Conservation (phyloP, 2,797 vertebrate species). For the Enteromius treurensis region DNA sequence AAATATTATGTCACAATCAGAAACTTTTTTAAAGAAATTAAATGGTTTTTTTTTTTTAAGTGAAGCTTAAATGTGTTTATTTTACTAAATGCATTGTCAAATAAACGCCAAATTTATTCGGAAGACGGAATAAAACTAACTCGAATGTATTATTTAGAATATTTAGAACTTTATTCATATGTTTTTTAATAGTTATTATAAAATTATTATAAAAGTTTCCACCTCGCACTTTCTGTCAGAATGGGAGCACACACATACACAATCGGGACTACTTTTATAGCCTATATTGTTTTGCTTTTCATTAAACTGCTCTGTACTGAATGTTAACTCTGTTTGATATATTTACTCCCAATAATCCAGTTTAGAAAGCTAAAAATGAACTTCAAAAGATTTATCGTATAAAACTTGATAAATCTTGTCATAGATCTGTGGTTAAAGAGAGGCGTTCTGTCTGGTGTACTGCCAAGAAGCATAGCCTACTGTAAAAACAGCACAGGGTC, state of each 20-base stretch:
- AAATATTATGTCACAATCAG: background rate
- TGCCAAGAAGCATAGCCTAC: conserved; percentile 22
- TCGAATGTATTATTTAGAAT: background rate
- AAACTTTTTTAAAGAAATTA: background rate
- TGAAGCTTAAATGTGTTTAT: background rate
- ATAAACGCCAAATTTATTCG: background rate
- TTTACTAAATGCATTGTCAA: background rate
- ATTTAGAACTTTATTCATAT: background rate
- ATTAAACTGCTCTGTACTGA: background rate
- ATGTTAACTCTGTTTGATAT: background rate
- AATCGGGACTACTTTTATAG: background rate
- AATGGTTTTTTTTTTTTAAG: background rate
- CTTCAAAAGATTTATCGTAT: conserved; percentile 30
- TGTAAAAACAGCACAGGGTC: conserved; percentile 5
- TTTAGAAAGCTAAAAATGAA: conserved; percentile 14
- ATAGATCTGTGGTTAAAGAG: conserved; percentile 29
- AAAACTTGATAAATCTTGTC: conserved; percentile 13
- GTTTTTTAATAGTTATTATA: background rate
- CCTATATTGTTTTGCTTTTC: background rate
- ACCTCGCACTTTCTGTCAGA: background rate
- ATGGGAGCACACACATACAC: background rate
- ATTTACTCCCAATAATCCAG: background rate
- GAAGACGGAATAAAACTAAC: background rate
- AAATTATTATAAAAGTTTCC: background rate
- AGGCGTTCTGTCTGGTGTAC: conserved; percentile 11